These are phyloP conservation scores for Megaceryle alcyon DNA, from an alignment of 2,797 vertebrate species.

Conservation along the genomic window DNA sequence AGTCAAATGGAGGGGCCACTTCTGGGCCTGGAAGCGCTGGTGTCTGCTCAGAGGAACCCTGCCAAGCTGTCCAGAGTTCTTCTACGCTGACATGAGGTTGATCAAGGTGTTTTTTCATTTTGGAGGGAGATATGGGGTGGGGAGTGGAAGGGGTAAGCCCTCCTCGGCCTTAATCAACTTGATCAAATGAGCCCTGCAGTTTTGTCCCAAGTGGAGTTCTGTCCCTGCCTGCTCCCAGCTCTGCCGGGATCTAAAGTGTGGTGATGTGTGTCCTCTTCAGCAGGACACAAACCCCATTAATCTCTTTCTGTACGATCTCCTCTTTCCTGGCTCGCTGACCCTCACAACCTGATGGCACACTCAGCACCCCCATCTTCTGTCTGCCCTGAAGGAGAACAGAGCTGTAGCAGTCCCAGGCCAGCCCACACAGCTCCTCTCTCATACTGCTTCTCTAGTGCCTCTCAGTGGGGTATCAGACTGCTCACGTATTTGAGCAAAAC, in stretches of 20 bases:
- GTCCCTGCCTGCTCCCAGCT: neutral
- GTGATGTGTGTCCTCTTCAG: neutral
- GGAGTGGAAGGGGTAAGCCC: neutral
- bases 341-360: neutral
- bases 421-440: neutral
- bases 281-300: neutral
- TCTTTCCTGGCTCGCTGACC: neutral
- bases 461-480: neutral
- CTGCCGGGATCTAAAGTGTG: neutral
- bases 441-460: neutral
- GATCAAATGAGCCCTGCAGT: neutral
- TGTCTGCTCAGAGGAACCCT: neutral
- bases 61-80: neutral
- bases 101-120: neutral
- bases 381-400: neutral
- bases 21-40: neutral
- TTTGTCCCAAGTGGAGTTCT: neutral
- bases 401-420: neutral
- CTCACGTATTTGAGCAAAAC: neutral
- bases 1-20: neutral
- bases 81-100: neutral
- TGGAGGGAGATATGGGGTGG: neutral
- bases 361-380: neutral
- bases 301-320: neutral
- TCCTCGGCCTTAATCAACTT: accelerated